Evolutionary conservation across 2,888 invertebrate species (phyloP).

Genomic region (Yponomeuta evonymella): DNA sequence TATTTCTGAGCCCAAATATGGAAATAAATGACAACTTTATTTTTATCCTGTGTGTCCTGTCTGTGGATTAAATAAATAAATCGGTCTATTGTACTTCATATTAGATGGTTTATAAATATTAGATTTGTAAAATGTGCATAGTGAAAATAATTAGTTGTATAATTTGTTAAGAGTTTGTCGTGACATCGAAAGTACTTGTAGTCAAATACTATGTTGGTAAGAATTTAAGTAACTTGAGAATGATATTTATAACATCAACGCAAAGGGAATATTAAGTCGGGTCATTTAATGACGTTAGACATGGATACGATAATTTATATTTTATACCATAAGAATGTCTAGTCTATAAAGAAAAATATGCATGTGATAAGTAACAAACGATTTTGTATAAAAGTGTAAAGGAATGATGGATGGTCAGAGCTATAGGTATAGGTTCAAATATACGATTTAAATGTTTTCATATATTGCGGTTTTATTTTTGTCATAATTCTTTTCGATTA

Average conservation of each 20-base stretch:
- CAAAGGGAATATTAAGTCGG: not conserved
- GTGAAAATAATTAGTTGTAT: no score
- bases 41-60: not conserved
- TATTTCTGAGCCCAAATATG: slow-evolving; percentile 38
- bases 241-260: not conserved
- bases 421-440: not conserved
- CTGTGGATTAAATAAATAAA: not conserved
- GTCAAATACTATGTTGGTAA: not conserved
- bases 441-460: not conserved
- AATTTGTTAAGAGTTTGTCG: not conserved
- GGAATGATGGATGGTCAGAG: not conserved
- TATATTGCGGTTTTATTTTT: not conserved
- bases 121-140: no score
- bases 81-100: no score
- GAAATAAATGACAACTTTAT: slow-evolving; percentile 23
- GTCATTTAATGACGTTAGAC: not conserved
- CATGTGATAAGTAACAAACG: not conserved
- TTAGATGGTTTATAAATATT: no score
- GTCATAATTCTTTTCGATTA: not conserved
- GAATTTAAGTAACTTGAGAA: not conserved
- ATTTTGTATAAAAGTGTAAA: not conserved
- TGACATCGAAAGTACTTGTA: not conserved
- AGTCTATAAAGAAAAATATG: not conserved
- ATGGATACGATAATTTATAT: not conserved
- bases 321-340: not conserved